Conservation (phyloP, 2,888 invertebrate genomes). For the Scaptomyza cyrtandrae region DNA sequence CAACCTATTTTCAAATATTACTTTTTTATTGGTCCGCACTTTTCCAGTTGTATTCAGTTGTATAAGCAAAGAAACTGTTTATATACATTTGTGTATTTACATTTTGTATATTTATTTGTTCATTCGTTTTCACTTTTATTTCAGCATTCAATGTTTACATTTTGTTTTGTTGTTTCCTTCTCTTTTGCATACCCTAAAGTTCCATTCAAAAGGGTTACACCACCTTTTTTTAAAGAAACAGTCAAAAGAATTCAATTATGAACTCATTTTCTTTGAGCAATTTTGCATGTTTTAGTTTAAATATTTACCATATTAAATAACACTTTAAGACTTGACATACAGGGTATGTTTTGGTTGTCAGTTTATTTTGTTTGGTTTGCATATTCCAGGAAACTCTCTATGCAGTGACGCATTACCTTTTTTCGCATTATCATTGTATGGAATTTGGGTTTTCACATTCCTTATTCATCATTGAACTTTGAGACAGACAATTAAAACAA, state of each 20-base stretch:
- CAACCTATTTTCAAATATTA: conserved; percentile 22
- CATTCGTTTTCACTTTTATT: conserved; percentile 43
- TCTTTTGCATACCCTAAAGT: neutral
- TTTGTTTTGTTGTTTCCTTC: conserved; percentile 8
- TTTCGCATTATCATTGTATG: neutral
- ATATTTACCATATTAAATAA: neutral
- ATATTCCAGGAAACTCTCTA: neutral
- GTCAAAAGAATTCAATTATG: neutral
- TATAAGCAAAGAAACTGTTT: conserved; percentile 35
- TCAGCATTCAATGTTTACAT: conserved; percentile 24
- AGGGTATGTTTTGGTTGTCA: neutral
- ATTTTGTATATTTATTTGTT: conserved; percentile 27
- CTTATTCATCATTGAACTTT: conserved; percentile 36
- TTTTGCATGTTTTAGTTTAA: neutral
- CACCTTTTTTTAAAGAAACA: neutral
- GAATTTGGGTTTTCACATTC: conserved; percentile 35
- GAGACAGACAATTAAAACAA: conserved; percentile 7
- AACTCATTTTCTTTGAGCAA: neutral
- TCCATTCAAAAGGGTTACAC: neutral
- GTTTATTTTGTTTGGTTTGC: neutral
- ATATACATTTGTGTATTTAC: conserved; percentile 17
- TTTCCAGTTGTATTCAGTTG: neutral
- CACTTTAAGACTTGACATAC: no score
- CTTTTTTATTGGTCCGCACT: conserved; percentile 15
- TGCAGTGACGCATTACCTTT: conserved; percentile 30